Percentiles rank a stretch among this genome's conserved stretches.
These are phyloP conservation scores for Cremastinae sp. DNA, from an alignment of 2,888 invertebrate species.

Conservation along the genomic window DNA sequence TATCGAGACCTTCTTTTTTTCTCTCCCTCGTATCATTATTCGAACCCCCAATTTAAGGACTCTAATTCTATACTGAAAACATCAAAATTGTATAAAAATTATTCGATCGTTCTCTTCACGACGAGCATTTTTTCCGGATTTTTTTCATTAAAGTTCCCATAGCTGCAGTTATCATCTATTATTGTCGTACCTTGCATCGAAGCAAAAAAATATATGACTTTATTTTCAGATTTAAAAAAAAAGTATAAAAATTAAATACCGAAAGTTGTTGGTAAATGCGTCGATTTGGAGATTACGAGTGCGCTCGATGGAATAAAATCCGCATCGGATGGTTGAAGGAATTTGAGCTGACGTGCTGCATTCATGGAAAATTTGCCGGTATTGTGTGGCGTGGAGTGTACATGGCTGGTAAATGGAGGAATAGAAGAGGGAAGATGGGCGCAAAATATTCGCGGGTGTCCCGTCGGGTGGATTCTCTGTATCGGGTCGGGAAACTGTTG, in stretches of 20 bases:
- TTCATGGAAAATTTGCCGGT: constrained; percentile 30
- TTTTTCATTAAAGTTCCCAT: neutral
- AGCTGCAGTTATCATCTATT: too few species aligned
- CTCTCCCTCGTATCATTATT: neutral
- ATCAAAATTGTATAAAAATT: too few species aligned
- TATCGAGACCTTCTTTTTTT: neutral
- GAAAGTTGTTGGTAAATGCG: too few species aligned
- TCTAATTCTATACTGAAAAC: constrained; percentile 34
- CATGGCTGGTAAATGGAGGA: neutral
- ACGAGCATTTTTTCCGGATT: too few species aligned
- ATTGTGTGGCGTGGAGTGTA: constrained; percentile 25
- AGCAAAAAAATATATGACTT: too few species aligned
- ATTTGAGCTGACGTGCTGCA: constrained; percentile 22
- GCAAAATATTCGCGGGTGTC: neutral
- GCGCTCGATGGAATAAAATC: too few species aligned
- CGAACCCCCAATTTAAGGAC: constrained; percentile 22
- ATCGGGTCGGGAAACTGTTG: constrained; percentile 10
- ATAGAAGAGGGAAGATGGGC: constrained; percentile 2
- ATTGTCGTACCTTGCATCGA: too few species aligned
- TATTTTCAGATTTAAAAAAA: too few species aligned
- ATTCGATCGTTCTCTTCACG: constrained; percentile 18
- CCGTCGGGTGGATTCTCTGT: neutral
- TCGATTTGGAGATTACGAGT: too few species aligned
- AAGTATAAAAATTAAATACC: too few species aligned
- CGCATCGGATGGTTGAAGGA: too few species aligned